Evolutionary conservation across 2,797 vertebrate genomes (phyloP), one percentile per base, ranked within the genome.

Genomic region (Chanos chanos): DNA sequence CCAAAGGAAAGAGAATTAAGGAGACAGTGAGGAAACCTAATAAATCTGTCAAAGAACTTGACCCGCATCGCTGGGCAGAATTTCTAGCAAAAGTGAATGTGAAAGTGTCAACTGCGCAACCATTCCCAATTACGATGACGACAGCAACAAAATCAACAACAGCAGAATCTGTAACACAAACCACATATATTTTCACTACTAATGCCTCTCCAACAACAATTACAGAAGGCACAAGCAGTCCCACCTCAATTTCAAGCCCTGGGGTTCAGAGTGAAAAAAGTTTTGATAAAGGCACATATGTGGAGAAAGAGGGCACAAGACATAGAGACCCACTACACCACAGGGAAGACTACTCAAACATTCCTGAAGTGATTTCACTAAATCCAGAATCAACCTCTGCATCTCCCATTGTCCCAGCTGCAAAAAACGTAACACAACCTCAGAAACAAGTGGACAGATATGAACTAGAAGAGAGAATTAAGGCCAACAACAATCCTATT

Each of bases 31-130:
- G 81, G 66, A 92, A 87, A 73, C 73, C 76, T 4, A 87, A 87
- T 66, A 85, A 79, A 73, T 84, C 86, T 31, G 73, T 86, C 3
- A 90, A 91, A 64, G 81, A 87, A 51, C 54, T 90, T 47, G 80
- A 89, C 75, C 86, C 85, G 15, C 80, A 79, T 50, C 84, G 73
- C 18, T 89, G 87, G 89, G 84, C 83, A 50, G 78, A 88, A 68
- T 83, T 87, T 28, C 49, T 88, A 43, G 83, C 86, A 18, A 88
- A 87, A 74, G 77, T 78, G 28, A 86, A 87, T 7, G 68, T 74
- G 40, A 89, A 85, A 66, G 66, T 76, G 31, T 67, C 61, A 44
- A 71, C 54, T 50, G 21, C 60, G 9, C 28, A 64, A 10, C 73
- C 77, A 15, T 73, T 59, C 10, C 70, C 75, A 22, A 74, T 75